Evolutionary conservation across 2,113 vertebrate genomes (phyloP), one percentile per base, ranked within the genome.

Genomic region (Vidua chalybeata): DNA sequence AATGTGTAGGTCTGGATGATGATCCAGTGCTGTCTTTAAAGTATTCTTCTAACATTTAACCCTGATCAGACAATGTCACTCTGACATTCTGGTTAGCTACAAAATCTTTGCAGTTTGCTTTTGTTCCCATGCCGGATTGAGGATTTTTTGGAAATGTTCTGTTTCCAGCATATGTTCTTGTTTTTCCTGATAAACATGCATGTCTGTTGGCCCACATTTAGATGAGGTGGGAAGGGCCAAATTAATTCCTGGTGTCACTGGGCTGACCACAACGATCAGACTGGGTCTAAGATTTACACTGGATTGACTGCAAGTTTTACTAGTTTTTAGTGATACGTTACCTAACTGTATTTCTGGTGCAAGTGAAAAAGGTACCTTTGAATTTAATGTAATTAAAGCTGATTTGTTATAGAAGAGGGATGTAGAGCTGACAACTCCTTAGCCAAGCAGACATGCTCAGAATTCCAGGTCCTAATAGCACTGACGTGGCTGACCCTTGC

Each of bases 131-230:
- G 72, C 81, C 31, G 71, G 72, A 69, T 11, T 51, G 84, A 94
- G 82, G 75, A 88, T 98, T 96, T 95, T 97, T 97, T 97, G 97
- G 97, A 97, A 90, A 74, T 74, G 77, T 63, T 94, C 64, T 76
- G 45, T 88, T 93, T 90, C 58, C 85, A 95, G 93, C 98, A 97
- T 98, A 83, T 98, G 98, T 96, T 98, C 95, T 91, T 98, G 90
- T 95, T 98, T 98, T 97, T 80, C 91, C 87, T 97, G 95, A 94
- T 93, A 97, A 97, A 96, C 91, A 93, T 69, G 37, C 63, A 72
- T 83, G 94, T 91, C 67, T 91, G 56, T 95, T 97, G 97, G 95
- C 95, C 81, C 28, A 56, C 28, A 37, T 94, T 93, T 96, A 87
- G 84, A 83, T 61, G 93, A 90, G 87, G 73, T 81, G 66, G 79